These are phyloP conservation scores for Kryptolebias ocellatus DNA, from an alignment of 2,797 vertebrate species.

Conservation along the genomic window DNA sequence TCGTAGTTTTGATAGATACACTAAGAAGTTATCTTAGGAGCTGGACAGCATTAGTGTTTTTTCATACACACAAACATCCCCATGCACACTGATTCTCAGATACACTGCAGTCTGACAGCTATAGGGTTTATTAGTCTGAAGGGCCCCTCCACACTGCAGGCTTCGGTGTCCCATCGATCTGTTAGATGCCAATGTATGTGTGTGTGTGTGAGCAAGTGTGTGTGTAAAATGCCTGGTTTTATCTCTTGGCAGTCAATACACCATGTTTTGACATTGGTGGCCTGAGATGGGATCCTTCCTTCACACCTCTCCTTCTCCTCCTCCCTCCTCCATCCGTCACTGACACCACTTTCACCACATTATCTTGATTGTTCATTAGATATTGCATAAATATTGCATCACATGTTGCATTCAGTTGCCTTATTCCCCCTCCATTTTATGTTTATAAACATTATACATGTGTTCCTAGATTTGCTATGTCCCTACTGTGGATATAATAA, in stretches of 20 bases:
- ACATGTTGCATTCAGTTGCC: neutral
- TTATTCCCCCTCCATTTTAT: neutral
- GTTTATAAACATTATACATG: neutral
- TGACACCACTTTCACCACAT: conserved; percentile 75
- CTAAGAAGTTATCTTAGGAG: conserved; percentile 25
- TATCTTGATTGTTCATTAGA: conserved; percentile 44
- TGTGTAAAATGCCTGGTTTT: conserved; percentile 81
- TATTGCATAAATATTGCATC: conserved; percentile 16
- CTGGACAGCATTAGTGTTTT: conserved; percentile 23
- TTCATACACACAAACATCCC: conserved; percentile 16
- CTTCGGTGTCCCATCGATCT: conserved; percentile 95
- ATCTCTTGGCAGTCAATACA: conserved; percentile 93
- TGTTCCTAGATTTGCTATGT: too few relatives aligned
- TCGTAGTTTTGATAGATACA: neutral
- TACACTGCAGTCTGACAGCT: conserved; percentile 50
- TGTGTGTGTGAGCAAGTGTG: conserved; percentile 25
- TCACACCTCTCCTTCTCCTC: conserved; percentile 82
- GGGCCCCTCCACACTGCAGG: conserved; percentile 92
- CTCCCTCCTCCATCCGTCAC: conserved; percentile 78
- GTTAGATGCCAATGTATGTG: conserved; percentile 73
- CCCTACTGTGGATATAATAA: too few relatives aligned
- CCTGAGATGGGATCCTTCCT: conserved; percentile 83
- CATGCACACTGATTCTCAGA: conserved; percentile 35
- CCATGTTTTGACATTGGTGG: conserved; percentile 96
- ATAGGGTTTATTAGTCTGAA: conserved; percentile 80